phyloP scores from a whole-genome alignment of 2,888 invertebrate species.

The Hypena proboscidalis region DNA sequence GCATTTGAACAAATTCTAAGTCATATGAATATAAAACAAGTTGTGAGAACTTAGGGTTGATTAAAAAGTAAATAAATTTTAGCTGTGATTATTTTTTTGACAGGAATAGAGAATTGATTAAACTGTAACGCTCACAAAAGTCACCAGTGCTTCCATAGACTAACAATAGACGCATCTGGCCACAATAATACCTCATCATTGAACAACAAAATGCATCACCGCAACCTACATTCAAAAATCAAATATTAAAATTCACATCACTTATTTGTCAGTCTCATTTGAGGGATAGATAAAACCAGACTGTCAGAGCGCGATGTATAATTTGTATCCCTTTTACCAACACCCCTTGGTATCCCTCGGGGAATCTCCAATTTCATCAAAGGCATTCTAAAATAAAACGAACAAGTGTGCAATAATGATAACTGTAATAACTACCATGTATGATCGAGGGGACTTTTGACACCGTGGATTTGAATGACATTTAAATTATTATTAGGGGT shows the following conservation, averaged over 20 bases:
- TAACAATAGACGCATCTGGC: too few relatives aligned
- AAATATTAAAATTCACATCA: not conserved
- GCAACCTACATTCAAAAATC: not conserved
- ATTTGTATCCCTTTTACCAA: slow-evolving; percentile 7
- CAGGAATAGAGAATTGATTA: too few relatives aligned
- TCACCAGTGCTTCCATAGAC: too few relatives aligned
- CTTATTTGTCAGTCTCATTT: slow-evolving; percentile 1
- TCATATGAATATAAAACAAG: too few relatives aligned
- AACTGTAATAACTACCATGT: not conserved
- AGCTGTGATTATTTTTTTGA: too few relatives aligned
- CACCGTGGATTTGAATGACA: not conserved
- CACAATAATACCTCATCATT: too few relatives aligned
- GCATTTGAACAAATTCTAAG: too few relatives aligned
- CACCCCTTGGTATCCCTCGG: slow-evolving; percentile 11
- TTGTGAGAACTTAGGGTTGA: too few relatives aligned
- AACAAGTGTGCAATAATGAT: slow-evolving; percentile 9
- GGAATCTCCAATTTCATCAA: slow-evolving; percentile 19
- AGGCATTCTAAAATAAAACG: slow-evolving; percentile 14
- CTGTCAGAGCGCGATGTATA: not conserved
- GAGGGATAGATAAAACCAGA: slow-evolving; percentile 3
- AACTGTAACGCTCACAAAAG: too few relatives aligned
- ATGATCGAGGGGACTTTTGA: not conserved
- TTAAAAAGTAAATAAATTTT: too few relatives aligned
- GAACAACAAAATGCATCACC: not conserved
- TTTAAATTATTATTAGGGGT: not conserved